Conservation (phyloP, 1,140 invertebrate species). For the Epicauta chinensis region DNA sequence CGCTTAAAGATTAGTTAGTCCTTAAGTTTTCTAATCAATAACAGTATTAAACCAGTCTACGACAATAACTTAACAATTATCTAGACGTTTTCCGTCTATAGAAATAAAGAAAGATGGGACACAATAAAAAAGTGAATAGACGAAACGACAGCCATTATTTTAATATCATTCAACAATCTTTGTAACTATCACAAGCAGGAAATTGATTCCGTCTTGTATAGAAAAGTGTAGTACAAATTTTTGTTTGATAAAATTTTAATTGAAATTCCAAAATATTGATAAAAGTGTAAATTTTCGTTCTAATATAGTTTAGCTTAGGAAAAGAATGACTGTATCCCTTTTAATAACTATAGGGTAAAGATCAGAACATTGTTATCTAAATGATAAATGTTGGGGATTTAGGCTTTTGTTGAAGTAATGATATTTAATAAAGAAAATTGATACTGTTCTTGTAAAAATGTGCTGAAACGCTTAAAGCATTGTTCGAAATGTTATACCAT, state of each 20-base stretch:
- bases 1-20: too few relatives aligned
- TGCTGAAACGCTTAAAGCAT: conserved; percentile 22
- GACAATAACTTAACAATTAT: too few relatives aligned
- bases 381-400: conserved; percentile 27
- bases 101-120: too few relatives aligned
- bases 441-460: conserved; percentile 30
- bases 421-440: conserved; percentile 33
- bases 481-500: conserved; percentile 13
- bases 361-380: conserved; percentile 25
- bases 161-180: conserved; percentile 6
- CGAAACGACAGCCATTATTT: conserved; percentile 2
- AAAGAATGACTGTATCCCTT: not conserved
- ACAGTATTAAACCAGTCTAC: too few relatives aligned
- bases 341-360: conserved; percentile 6
- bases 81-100: too few relatives aligned
- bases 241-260: too few relatives aligned
- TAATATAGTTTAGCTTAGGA: too few relatives aligned
- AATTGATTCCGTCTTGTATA: not conserved
- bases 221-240: too few relatives aligned
- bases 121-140: not conserved
- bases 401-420: conserved; percentile 29
- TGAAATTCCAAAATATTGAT: too few relatives aligned
- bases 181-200: not conserved
- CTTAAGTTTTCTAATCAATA: too few relatives aligned
- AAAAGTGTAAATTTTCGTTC: too few relatives aligned